Base-by-base conservation (phyloP, 2,888 invertebrate species). In the Leucophenga montana region DNA sequence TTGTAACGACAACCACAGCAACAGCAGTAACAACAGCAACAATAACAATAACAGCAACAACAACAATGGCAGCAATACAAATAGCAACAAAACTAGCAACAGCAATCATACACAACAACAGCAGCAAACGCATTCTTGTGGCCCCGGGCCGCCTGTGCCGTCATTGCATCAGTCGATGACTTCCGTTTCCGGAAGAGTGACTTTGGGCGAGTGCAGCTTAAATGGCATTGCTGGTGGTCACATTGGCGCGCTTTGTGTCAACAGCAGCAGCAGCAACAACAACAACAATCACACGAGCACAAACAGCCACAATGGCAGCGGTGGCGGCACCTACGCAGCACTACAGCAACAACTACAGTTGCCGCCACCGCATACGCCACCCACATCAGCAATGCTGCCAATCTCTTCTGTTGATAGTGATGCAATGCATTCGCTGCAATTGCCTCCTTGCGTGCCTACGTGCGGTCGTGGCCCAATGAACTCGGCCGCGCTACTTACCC, bases 131-230 rank as follows among this genome's bases (percentile, higher is more conserved):
- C 75, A 71, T 76, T 69, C 74, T 54, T 73, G 75, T 71, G 77
- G 78, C 16, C 75, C 76, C 33, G 79, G 82, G 5, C 76, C 77
- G 53, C 79, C 73, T 57, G 44, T 48, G 27, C 39, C 61, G 61
- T 11, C 65, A 73, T 71, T 8, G 74, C 13, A 73, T 4, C 76
- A 77, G 50, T 70, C 78, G 72, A 64, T 56, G 50, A 54, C 31
- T 66, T 56, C 71, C 73, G 59, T 73, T 74, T 76, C 73, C 72
- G 74, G 68, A 50, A 83, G 85, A 74, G 72, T 82, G 68, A 79
- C 85, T 72, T 78, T 86, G 78, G 80, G 76, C 69, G 85, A 86
- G 73, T 86, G 84, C 79, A 85, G 77, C 75, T 78, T 84, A 69
- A 85, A 84, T 76, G 81, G 78, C 64, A 68, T 80, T 71, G 77